phyloP scores from a whole-genome alignment of 2,113 vertebrate genomes.

The Mugil cephalus region DNA sequence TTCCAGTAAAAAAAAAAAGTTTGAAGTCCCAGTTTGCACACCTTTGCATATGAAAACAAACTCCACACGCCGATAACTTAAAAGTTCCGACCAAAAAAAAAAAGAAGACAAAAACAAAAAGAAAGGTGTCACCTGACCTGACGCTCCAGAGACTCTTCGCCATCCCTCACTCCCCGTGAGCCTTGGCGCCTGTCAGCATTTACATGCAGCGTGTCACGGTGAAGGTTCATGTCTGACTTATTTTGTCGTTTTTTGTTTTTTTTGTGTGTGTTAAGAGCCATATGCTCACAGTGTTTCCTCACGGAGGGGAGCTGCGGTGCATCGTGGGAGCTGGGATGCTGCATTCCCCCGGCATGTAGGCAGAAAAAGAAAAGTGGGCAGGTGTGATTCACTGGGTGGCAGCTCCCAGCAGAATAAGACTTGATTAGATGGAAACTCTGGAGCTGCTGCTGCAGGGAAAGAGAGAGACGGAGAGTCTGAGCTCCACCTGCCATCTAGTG shows the following conservation, averaged over 20 bases:
- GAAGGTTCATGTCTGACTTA: conserved; percentile 57
- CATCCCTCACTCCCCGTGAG: conserved; percentile 8
- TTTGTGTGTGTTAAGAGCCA: conserved; percentile 62
- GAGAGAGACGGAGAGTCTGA: conserved; percentile 11
- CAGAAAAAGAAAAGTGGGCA: conserved; percentile 67
- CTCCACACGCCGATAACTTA: background rate
- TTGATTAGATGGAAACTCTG: conserved; percentile 75
- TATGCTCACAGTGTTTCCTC: conserved; percentile 59
- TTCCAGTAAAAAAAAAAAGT: conserved; percentile 36
- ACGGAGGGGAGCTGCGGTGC: conserved; percentile 57
- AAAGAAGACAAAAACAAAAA: background rate
- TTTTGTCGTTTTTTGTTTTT: conserved; percentile 7
- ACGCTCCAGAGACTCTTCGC: background rate
- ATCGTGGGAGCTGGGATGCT: conserved; percentile 69
- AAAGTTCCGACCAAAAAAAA: no score
- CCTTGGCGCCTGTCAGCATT: conserved; percentile 12
- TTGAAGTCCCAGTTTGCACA: conserved; percentile 16
- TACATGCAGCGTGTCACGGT: conserved; percentile 28
- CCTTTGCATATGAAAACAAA: conserved; percentile 45
- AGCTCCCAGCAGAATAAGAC: conserved; percentile 73
- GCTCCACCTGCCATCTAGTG: conserved; percentile 84
- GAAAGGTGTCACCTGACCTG: conserved; percentile 23
- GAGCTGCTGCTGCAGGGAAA: conserved; percentile 30
- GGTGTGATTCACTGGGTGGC: conserved; percentile 73
- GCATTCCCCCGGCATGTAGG: conserved; percentile 50